Conservation (phyloP, 2,113 vertebrate species). For the Sialia sialis region DNA sequence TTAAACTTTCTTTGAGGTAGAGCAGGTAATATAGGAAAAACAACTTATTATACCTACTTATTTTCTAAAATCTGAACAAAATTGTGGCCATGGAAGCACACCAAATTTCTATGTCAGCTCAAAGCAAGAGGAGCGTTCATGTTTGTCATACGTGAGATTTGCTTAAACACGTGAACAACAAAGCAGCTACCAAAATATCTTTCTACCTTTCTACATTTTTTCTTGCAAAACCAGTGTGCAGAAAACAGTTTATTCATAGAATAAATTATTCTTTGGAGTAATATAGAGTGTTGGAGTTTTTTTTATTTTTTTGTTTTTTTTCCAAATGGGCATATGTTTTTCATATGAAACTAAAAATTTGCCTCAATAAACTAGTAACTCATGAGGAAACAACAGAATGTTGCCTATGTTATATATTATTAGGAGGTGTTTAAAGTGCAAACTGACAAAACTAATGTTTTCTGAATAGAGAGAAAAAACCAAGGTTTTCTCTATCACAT, state of each 20-base stretch:
- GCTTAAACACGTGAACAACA: background rate
- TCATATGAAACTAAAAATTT: background rate
- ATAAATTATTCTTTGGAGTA: background rate
- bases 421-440: background rate
- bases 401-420: background rate
- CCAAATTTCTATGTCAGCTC: background rate
- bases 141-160: accelerated
- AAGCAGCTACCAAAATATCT: background rate
- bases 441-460: background rate
- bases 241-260: background rate
- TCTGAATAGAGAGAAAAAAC: background rate
- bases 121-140: background rate
- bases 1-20: background rate
- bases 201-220: background rate
- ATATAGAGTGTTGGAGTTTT: background rate
- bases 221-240: background rate
- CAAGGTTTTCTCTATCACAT: background rate
- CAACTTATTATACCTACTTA: background rate
- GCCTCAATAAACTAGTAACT: background rate
- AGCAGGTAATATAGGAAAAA: background rate
- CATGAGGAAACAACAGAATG: background rate
- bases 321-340: background rate
- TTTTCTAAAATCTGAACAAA: background rate
- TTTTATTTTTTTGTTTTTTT: background rate
- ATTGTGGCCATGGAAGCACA: background rate